These are phyloP conservation scores for Arnoldichthys spilopterus DNA, from an alignment of 2,797 vertebrate genomes.

Conservation along the genomic window DNA sequence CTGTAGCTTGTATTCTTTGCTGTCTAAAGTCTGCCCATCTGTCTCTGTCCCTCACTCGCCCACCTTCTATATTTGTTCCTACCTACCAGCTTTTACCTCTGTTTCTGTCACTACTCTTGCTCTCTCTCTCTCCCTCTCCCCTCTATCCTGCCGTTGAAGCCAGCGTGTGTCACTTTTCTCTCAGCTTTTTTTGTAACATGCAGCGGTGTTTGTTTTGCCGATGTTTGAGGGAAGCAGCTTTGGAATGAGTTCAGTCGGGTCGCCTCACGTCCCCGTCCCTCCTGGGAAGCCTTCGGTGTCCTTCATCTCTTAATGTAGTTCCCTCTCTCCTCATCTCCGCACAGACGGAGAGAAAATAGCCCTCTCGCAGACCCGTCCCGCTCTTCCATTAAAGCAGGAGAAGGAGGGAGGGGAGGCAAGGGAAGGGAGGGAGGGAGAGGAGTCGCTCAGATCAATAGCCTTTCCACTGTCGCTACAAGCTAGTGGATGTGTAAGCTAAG, in stretches of 20 bases:
- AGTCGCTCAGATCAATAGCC: conserved; percentile 39
- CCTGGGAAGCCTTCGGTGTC: conserved; percentile 18
- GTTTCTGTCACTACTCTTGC: conserved; percentile 5
- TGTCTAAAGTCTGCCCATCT: conserved; percentile 8
- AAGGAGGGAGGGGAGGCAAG: neutral
- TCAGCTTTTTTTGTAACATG: neutral
- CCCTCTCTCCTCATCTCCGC: conserved; percentile 24
- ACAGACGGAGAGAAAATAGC: conserved; percentile 35
- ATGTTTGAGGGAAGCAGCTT: conserved; percentile 40
- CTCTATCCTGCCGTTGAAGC: conserved; percentile 22
- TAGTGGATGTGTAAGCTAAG: conserved; percentile 29
- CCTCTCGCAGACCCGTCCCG: conserved; percentile 16
- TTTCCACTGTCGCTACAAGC: conserved; percentile 31
- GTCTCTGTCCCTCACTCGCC: conserved; percentile 19
- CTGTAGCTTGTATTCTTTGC: neutral
- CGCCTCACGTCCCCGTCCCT: conserved; percentile 23
- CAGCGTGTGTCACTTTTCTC: conserved; percentile 28
- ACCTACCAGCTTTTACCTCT: conserved; percentile 36
- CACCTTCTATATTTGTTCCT: conserved; percentile 30
- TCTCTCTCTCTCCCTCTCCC: conserved; percentile 27
- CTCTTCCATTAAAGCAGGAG: conserved; percentile 32
- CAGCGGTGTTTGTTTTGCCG: conserved; percentile 28
- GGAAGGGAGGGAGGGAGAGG: neutral
- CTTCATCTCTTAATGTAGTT: conserved; percentile 34
- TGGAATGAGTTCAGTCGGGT: conserved; percentile 46